Base-by-base conservation (phyloP, 2,797 vertebrate species). In the Enteromius afrohamiltoni region DNA sequence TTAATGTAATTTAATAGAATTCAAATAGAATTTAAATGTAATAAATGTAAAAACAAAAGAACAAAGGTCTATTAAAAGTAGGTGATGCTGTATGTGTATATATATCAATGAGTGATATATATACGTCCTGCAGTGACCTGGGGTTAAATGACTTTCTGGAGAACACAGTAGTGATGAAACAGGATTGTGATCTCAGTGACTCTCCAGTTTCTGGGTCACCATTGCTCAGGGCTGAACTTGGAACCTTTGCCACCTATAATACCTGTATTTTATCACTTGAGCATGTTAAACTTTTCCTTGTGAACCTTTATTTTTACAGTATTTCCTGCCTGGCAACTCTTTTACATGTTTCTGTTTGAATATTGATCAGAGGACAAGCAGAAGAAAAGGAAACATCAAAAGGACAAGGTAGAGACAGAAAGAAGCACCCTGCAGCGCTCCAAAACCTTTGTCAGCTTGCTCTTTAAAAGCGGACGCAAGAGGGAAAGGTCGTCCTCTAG, bases 371-470 rank as follows among this genome's bases (percentile, higher is more conserved):
- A 98, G 90, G 96, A 97, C 75, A 92, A 91, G 81, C 90, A 91
- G 91, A 96, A 97, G 93, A 97, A 95, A 90, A 94, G 92, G 92
- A 96, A 90, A 87, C 92, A 93, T 60, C 94, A 96, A 88, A 93
- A 93, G 88, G 94, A 88, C 78, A 96, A 93, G 88, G 89, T 93
- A 62, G 93, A 92, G 67, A 93, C 91, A 0, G 92, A 93, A 79
- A 89, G 95, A 77, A 92, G 93, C 7, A 92, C 89, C 49, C 92
- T 99, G 88, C 95, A 97, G 85, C 96, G 97, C 77, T 98, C 98
- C 89, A 99, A 98, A 95, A 99, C 98, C 1, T 96, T 98, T 53
- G 95, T 98, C 92, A 98, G 95, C 91, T 92, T 97, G 85, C 95
- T 99, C 83, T 98, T 98, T 91, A 98, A 95, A 92, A 96, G 95